Evolutionary conservation across 1,140 invertebrate genomes (phyloP).

Genomic region (Drosophila punjabiensis): DNA sequence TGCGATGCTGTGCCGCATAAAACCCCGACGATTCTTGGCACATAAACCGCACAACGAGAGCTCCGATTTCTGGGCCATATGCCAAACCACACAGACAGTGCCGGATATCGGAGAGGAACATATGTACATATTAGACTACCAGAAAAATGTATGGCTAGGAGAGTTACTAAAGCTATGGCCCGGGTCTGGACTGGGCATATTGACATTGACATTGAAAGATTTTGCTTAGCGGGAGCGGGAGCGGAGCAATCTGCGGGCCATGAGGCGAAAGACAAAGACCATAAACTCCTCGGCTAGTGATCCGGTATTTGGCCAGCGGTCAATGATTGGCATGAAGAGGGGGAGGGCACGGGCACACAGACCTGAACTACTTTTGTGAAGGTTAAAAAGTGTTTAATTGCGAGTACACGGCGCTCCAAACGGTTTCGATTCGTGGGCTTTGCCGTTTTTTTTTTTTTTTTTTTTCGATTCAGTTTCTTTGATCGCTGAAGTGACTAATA

Average conservation of each 20-base stretch:
- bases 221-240: conserved; percentile 45
- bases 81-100: conserved; percentile 37
- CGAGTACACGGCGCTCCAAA: conserved; percentile 51
- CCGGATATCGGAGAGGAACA: conserved; percentile 24
- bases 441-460: conserved; percentile 47
- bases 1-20: conserved; percentile 57
- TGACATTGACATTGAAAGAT: conserved; percentile 83
- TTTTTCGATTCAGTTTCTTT: conserved; percentile 45
- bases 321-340: conserved; percentile 9
- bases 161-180: conserved; percentile 14
- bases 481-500: conserved; percentile 50
- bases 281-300: conserved; percentile 52
- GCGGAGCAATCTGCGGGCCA: conserved; percentile 42
- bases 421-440: conserved; percentile 50
- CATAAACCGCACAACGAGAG: conserved; percentile 57
- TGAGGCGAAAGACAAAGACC: conserved; percentile 38
- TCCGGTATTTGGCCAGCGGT: conserved; percentile 51
- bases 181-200: conserved; percentile 46
- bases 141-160: conserved; percentile 9
- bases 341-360: conserved; percentile 36
- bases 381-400: conserved; percentile 64
- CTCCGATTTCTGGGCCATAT: conserved; percentile 52
- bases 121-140: conserved; percentile 8
- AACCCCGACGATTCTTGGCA: conserved; percentile 8
- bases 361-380: conserved; percentile 63